These are phyloP conservation scores for Sesia apiformis DNA, from an alignment of 2,888 invertebrate genomes.

Conservation along the genomic window DNA sequence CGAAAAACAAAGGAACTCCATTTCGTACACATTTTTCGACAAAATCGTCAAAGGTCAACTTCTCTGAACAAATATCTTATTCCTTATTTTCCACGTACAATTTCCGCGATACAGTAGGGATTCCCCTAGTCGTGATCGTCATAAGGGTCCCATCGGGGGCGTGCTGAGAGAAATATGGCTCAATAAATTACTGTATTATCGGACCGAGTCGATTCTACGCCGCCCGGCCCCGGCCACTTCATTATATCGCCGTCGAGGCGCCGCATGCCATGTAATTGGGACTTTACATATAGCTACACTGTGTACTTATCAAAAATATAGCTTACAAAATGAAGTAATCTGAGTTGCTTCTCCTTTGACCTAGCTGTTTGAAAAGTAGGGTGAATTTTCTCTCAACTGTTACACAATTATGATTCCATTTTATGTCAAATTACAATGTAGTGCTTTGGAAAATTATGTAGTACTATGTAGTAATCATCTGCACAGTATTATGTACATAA, in stretches of 20 bases:
- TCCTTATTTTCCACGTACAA: conserved; percentile 1
- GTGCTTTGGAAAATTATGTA: too few species aligned
- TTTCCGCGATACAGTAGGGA: conserved; percentile 2
- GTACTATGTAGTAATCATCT: too few species aligned
- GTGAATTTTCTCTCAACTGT: too few species aligned
- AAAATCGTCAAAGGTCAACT: not conserved
- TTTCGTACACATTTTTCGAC: not conserved
- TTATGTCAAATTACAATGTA: too few species aligned
- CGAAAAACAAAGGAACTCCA: not conserved
- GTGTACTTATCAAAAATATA: too few species aligned
- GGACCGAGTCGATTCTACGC: conserved; percentile 31
- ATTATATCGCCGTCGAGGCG: conserved; percentile 13
- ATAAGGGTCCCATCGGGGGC: conserved; percentile 33
- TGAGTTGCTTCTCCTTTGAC: too few species aligned
- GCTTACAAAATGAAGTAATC: too few species aligned
- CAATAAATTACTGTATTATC: conserved; percentile 51
- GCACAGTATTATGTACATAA: too few species aligned
- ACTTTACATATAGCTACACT: not conserved
- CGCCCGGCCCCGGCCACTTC: conserved; percentile 15
- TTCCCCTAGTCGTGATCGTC: conserved; percentile 22
- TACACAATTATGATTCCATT: too few species aligned
- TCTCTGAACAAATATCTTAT: conserved; percentile 1
- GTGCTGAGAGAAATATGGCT: conserved; percentile 39
- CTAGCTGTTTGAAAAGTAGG: too few species aligned
- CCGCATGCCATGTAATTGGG: conserved; percentile 12